Evolutionary conservation across 2,888 invertebrate species (phyloP).

Genomic region (Apotomis betuletana): DNA sequence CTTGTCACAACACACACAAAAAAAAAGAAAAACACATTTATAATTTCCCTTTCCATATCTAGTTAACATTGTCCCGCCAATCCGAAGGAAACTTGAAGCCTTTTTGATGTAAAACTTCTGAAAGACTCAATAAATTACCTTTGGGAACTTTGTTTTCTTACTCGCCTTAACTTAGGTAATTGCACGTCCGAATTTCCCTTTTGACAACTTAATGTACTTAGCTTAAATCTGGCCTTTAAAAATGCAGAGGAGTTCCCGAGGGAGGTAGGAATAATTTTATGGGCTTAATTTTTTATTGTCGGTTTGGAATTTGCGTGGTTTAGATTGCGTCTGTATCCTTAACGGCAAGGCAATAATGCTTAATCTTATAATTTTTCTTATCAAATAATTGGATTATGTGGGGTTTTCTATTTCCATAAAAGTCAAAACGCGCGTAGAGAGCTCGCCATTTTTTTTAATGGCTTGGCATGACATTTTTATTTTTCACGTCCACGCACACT

Average conservation of each 20-base stretch:
- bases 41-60: not conserved
- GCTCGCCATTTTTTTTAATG: no score
- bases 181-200: constrained; percentile 39
- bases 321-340: not conserved
- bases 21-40: not conserved
- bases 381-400: no score
- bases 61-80: constrained; percentile 23
- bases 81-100: constrained; percentile 20
- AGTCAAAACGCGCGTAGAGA: no score
- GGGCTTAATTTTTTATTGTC: constrained; percentile 34
- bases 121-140: constrained; percentile 42
- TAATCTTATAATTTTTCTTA: no score
- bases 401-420: no score
- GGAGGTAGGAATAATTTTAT: constrained; percentile 24
- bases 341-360: no score
- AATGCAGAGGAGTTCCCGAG: constrained; percentile 30
- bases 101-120: constrained; percentile 41
- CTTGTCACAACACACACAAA: not conserved
- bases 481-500: no score
- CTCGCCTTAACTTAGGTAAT: constrained; percentile 38
- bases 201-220: constrained; percentile 41
- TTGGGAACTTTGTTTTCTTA: constrained; percentile 39
- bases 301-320: constrained; percentile 1
- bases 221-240: constrained; percentile 40
- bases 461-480: no score